Evolutionary conservation across 2,888 invertebrate species (phyloP).

Genomic region (Lordiphosa andalusiaca): DNA sequence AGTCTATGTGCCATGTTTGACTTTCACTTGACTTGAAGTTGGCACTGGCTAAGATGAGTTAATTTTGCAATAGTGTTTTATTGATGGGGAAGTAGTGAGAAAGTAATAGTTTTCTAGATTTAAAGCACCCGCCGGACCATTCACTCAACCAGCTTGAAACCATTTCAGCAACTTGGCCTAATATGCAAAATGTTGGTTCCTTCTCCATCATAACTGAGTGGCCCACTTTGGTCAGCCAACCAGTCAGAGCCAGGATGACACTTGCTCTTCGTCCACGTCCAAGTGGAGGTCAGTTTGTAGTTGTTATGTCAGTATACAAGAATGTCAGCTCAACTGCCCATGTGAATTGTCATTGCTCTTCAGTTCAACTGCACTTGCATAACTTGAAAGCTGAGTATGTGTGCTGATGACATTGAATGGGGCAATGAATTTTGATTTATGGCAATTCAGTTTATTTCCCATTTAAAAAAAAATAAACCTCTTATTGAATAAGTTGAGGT

Average conservation of each 20-base stretch:
- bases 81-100: background rate
- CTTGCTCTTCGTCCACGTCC: background rate
- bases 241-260: background rate
- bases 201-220: background rate
- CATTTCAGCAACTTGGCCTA: too few relatives aligned
- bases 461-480: background rate
- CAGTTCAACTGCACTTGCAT: slow-evolving; percentile 24
- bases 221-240: slow-evolving; percentile 7
- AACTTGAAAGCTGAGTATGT: slow-evolving; percentile 8
- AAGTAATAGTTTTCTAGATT: too few relatives aligned
- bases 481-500: too few relatives aligned
- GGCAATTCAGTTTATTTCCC: background rate
- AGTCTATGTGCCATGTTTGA: slow-evolving; percentile 2
- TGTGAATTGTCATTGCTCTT: slow-evolving; percentile 10
- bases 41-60: background rate
- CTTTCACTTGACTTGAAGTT: slow-evolving; percentile 8
- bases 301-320: slow-evolving; percentile 14
- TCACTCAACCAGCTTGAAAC: too few relatives aligned
- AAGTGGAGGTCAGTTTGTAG: slow-evolving; percentile 2
- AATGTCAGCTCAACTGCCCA: slow-evolving; percentile 31
- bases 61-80: slow-evolving; percentile 4
- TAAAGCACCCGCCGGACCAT: too few relatives aligned
- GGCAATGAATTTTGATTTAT: slow-evolving; percentile 13
- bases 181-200: too few relatives aligned
- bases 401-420: slow-evolving; percentile 3